These are phyloP conservation scores for Meles meles DNA, from an alignment of 2,113 vertebrate genomes.

Conservation along the genomic window DNA sequence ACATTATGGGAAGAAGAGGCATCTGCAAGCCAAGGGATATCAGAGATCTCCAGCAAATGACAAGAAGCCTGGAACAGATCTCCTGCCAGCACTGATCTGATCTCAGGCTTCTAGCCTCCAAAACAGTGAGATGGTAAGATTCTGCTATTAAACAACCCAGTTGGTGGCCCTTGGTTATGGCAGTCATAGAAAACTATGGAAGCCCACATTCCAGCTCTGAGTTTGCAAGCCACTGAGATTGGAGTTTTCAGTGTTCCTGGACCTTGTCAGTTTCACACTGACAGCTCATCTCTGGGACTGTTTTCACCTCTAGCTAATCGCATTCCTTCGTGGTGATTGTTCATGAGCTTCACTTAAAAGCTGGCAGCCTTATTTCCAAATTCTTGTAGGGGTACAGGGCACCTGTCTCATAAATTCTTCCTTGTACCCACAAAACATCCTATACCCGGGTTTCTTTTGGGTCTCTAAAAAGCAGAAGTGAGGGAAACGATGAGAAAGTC, in stretches of 20 bases:
- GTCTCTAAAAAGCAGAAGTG: neutral
- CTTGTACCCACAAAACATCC: neutral
- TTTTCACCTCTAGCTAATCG: slow-evolving; percentile 2
- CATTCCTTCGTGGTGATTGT: neutral
- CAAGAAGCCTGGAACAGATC: neutral
- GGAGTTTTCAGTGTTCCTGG: neutral
- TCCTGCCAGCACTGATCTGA: neutral
- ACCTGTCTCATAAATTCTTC: neutral
- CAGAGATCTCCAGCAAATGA: neutral
- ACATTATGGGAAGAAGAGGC: neutral
- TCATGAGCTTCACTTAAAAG: neutral
- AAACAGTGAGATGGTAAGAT: neutral
- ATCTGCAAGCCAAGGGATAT: neutral
- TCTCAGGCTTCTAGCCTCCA: neutral
- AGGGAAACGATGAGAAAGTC: neutral
- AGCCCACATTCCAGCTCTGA: neutral
- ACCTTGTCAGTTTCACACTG: neutral
- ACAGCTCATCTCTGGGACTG: neutral
- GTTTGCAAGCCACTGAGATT: neutral
- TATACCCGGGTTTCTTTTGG: neutral
- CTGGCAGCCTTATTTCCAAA: neutral
- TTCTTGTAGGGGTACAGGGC: neutral
- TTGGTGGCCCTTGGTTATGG: neutral
- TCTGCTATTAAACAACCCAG: neutral
- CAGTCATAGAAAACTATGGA: neutral